Evolutionary conservation across 1,140 invertebrate species (phyloP), one percentile per base, ranked within the genome.

Genomic region (Laupala kohalensis): DNA sequence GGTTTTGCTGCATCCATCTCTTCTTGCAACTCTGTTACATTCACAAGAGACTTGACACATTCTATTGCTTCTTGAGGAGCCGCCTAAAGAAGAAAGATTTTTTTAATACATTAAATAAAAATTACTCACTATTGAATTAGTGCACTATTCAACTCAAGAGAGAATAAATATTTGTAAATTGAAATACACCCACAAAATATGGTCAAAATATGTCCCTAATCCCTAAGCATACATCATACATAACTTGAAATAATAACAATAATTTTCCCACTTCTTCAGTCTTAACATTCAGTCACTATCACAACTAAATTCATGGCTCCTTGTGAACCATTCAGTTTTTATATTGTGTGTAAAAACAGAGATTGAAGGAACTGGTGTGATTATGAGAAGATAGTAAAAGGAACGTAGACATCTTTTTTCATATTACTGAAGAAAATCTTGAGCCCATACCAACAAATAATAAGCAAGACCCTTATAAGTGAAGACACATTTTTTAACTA

Each of bases 1-100:
- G 82, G 81, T 67, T 73, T 73, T 0, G 87, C 85, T 15, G 75
- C 73, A 5, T 88, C 85, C 74, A 90, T 84, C 75, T 90, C 88
- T 3, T 80, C 74, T 71, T 86, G 81, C 2, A 90, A 71, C 3
- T 78, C 74, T 0, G 81, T 84, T 0, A 83, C 26, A 74, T 88
- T 84, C 0, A 86, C 76, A 23, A 87, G 73, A n/a, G 19, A 29
- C 37, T 13, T 53, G 9, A 53, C 37, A 53, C 37, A 53, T 0
- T 71, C 74, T n/a, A 77, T 76, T 0, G 86, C n/a, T 73, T 86
- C 88, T 15, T 77, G 67, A 24, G 76, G 67, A 15, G 74, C 28
- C 78, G 77, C 75, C 74, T 26, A 74, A 75, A 74, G 71, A 75
- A 25, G 69, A 66, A 64, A 67, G 3, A 68, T 28, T 23, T 2